Evolutionary conservation across 30 jellyfish, hydroid and myxozoan species (phyloP), one percentile per base, ranked within the genome.

Genomic region (Cassiopea xamachana): DNA sequence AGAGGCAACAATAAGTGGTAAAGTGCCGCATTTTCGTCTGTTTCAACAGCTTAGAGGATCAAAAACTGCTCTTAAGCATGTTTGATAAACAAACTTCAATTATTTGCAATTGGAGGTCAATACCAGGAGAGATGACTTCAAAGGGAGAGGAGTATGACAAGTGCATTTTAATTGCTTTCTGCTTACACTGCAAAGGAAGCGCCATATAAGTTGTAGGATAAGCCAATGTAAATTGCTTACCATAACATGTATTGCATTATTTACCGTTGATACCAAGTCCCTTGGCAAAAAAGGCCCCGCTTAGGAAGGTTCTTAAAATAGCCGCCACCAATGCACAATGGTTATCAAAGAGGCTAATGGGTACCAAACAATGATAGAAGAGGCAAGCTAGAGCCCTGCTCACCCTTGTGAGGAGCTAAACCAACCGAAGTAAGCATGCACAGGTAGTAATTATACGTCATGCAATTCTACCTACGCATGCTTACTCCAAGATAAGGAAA

Each of bases 11-110:
- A 64, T 5, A 14, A 4, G 43, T 55, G 8, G 43, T 14, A 64
- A 64, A 64, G 74, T 64, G 74, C 74, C 74, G 74, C 74, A 4
- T 64, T 2, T 64, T 64, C 74, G 74, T 27, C 74, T 17, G 27
- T 64, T 64, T 64, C 43, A 13, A 9, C 74, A 64, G 80, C 80
- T 71, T 71, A 7, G 50, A 39, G 51, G n/a, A 27, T 8, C 39
- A 6, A 71, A 43, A 71, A 71, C 39, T 19, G 55, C n/a, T 14
- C 5, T 71, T 43, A 71, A 71, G 27, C 80, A 71, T 71, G 27
- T 71, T 71, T 71, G 80, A n/a, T 18, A 71, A 71, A 71, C 80
- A 19, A 43, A 19, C 1, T 43, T 12, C 80, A 18, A 39, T n/a
- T 71, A 43, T 71, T 71, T 71, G 80, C 80, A 19, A 71, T 7